These are phyloP conservation scores for Scaptomyza graminum DNA, from an alignment of 1,140 invertebrate genomes.

Conservation along the genomic window DNA sequence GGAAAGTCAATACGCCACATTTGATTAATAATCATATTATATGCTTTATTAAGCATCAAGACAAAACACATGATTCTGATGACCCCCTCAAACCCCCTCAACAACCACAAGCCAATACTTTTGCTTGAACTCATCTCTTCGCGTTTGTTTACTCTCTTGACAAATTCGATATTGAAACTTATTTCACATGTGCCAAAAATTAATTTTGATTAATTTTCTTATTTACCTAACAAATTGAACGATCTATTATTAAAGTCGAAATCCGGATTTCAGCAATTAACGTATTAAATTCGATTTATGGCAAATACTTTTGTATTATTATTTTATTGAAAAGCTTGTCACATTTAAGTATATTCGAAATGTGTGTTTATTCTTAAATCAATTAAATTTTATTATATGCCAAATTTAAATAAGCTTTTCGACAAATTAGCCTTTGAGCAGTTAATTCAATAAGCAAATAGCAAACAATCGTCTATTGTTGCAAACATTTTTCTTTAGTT, in stretches of 20 bases:
- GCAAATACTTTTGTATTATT: too few relatives aligned
- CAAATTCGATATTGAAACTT: conserved; percentile 20
- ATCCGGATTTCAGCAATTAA: neutral
- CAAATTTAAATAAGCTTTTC: conserved; percentile 1
- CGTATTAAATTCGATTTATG: neutral
- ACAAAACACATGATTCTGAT: conserved; percentile 7
- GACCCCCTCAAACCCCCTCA: neutral
- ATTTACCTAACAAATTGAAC: neutral
- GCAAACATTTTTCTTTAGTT: conserved; percentile 5
- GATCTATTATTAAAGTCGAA: conserved; percentile 1
- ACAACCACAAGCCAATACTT: neutral
- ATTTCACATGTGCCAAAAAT: conserved; percentile 20
- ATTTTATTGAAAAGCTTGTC: too few relatives aligned
- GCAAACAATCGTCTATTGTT: conserved; percentile 31
- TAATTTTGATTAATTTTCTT: conserved; percentile 43
- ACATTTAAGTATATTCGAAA: too few relatives aligned
- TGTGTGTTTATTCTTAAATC: neutral
- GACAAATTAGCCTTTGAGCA: conserved; percentile 15
- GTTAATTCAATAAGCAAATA: conserved; percentile 18
- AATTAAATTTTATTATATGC: neutral
- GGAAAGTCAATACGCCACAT: conserved; percentile 73
- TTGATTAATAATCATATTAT: conserved; percentile 82
- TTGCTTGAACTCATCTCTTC: neutral
- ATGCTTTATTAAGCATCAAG: conserved; percentile 75
- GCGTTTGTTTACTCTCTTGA: conserved; percentile 22